phyloP scores from a whole-genome alignment of 2,888 invertebrate species.

The Idaea dimidiata region DNA sequence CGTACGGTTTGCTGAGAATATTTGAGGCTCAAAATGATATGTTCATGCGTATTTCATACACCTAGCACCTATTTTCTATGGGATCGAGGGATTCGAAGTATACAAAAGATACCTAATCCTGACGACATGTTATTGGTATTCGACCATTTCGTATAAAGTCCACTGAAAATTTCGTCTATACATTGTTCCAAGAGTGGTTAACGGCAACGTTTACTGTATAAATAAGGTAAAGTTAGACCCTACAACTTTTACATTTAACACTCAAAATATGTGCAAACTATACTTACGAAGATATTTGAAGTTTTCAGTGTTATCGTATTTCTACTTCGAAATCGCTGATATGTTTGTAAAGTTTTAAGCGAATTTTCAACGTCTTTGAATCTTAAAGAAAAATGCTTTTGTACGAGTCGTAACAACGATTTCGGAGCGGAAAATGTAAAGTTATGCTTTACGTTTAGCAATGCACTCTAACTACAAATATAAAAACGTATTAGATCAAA shows the following conservation, averaged over 20 bases:
- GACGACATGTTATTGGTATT: not conserved
- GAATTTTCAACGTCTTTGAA: not conserved
- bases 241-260: not conserved
- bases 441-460: conserved; percentile 52
- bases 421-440: conserved; percentile 42
- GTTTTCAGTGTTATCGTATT: conserved; percentile 37
- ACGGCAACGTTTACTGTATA: not conserved
- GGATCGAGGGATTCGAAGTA: not conserved
- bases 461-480: conserved; percentile 58
- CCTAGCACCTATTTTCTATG: not conserved
- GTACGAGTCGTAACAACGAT: conserved; percentile 35
- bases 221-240: not conserved
- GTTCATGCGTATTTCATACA: not conserved
- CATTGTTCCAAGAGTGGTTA: not conserved
- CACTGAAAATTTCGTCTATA: conserved; percentile 33
- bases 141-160: conserved; percentile 3
- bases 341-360: conserved; percentile 5
- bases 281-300: conserved; percentile 25
- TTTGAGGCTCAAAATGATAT: not conserved
- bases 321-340: conserved; percentile 43
- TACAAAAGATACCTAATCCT: not conserved
- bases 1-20: not conserved
- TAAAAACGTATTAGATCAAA: conserved; percentile 52
- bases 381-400: not conserved
- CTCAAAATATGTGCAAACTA: not conserved